Conservation (phyloP, 2,797 vertebrate species). For the Holocentrus rufus region DNA sequence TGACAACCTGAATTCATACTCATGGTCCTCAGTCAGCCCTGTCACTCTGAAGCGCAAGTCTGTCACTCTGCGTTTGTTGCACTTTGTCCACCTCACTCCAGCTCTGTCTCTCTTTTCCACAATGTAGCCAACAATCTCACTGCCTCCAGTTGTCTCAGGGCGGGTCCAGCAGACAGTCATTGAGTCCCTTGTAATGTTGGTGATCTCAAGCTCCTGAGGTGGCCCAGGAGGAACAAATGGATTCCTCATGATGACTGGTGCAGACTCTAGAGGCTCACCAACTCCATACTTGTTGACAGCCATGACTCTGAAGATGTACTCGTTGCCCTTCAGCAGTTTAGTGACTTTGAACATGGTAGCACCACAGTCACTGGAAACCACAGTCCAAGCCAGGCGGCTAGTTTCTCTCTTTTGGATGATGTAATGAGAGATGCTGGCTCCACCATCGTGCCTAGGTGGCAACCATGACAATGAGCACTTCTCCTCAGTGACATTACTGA, state of each 20-base stretch:
- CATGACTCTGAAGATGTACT: constrained; percentile 98
- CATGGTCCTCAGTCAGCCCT: constrained; percentile 94
- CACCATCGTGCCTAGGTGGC: constrained; percentile 94
- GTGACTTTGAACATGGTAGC: constrained; percentile 96
- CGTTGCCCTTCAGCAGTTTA: constrained; percentile 97
- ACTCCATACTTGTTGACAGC: constrained; percentile 96
- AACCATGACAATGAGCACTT: constrained; percentile 96
- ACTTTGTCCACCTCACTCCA: constrained; percentile 97
- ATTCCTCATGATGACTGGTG: constrained; percentile 94
- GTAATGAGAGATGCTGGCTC: constrained; percentile 94
- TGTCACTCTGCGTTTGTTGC: constrained; percentile 96
- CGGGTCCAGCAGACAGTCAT: constrained; percentile 98
- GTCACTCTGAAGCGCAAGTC: constrained; percentile 96
- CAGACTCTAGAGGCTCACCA: constrained; percentile 95
- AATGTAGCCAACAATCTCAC: constrained; percentile 92
- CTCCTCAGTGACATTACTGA: constrained; percentile 95
- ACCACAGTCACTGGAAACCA: constrained; percentile 91
- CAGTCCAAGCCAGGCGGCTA: constrained; percentile 96
- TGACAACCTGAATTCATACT: constrained; percentile 97
- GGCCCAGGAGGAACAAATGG: constrained; percentile 92
- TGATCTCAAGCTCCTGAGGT: constrained; percentile 91
- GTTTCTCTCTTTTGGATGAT: constrained; percentile 98
- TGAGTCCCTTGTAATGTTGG: constrained; percentile 95
- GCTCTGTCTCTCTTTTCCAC: constrained; percentile 97
- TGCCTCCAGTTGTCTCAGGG: constrained; percentile 92